Percentiles rank a stretch among this genome's conserved stretches.
Conservation (phyloP, 2,113 vertebrate species). For the Pampusana beccarii region DNA sequence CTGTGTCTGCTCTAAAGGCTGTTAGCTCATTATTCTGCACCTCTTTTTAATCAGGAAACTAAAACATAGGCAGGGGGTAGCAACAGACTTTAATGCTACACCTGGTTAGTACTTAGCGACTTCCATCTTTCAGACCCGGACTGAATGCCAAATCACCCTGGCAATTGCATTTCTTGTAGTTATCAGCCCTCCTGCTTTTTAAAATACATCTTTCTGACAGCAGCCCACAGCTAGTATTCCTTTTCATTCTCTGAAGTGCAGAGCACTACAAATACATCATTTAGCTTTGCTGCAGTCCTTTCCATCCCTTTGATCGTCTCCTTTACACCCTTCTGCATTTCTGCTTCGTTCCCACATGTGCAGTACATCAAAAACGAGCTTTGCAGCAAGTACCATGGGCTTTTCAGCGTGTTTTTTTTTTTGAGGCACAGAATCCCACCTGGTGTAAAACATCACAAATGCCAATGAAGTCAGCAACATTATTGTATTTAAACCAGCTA, state of each 20-base stretch:
- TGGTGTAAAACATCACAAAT: background rate
- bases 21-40: background rate
- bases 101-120: background rate
- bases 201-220: constrained; percentile 33
- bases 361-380: background rate
- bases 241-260: constrained; percentile 17
- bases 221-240: constrained; percentile 11
- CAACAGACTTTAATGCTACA: background rate
- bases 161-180: background rate
- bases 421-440: background rate
- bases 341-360: background rate
- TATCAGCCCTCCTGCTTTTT: constrained; percentile 12
- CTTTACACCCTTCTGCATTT: constrained; percentile 35
- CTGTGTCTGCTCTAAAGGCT: background rate
- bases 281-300: constrained; percentile 42
- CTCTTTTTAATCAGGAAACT: background rate
- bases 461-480: background rate
- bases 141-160: background rate
- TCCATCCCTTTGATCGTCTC: constrained; percentile 35
- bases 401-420: background rate
- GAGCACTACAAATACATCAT: constrained; percentile 41
- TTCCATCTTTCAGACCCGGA: background rate
- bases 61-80: background rate
- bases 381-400: background rate
- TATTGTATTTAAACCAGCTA: background rate